Base-by-base conservation (phyloP, 2,888 invertebrate genomes). In the Resseliella maxima region DNA sequence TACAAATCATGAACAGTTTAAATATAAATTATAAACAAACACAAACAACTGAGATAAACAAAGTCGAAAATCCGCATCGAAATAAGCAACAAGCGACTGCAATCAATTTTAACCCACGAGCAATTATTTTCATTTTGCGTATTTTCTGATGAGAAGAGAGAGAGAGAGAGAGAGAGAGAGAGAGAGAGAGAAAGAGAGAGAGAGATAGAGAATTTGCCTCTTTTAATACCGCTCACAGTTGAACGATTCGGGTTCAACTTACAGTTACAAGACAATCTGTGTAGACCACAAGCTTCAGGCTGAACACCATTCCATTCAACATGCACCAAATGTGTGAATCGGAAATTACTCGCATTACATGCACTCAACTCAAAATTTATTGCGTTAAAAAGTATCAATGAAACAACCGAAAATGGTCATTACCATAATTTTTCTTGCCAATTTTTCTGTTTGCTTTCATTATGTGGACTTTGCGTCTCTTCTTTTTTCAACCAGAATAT, bases 351-450 rank as follows among this genome's bases (percentile, higher is more conserved):
- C 46, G 18, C 46, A 41, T 41, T 50, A 50, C 46, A 50, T 50
- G 46, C 18, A 18, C 46, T 6, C 46, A 38, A 36, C 59, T 35
- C 46, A 31, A 81, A 86, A 86, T 86, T 86, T 86, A 86, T 86
- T 86, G 46, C 45, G 46, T 81, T 35, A 46, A 72, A 81, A 86
- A 86, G 45, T 45, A 86, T 86, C 81, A 86, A 86, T 86, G 86
- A 81, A 81, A 41, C 72, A 81, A 81, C 46, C 64, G 31, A 72
- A 86, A 86, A 81, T 81, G 86, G 86, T 81, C 72, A 86, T 86
- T 46, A 72, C 81, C 86, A 86, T 86, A 72, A 45, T 86, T 86
- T 86, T 41, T 38, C 3, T 6, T 15, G 35, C 81, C 10, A 2
- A 15, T 59, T 59, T 59, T 24, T 59, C 6, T 21, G 10, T 50